Conservation (phyloP, 2,888 invertebrate genomes). For the Glaucopsyche alexis region DNA sequence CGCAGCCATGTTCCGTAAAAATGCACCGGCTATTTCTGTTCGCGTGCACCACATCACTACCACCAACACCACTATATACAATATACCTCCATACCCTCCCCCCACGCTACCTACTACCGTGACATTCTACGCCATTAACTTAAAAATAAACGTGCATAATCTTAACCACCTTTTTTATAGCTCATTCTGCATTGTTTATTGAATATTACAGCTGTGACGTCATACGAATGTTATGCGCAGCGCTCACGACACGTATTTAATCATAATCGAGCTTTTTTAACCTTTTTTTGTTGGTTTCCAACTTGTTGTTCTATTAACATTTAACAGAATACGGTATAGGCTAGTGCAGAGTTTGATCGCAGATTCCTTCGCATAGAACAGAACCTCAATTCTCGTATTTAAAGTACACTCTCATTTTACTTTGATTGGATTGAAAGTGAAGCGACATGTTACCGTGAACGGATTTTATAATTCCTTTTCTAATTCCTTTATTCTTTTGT, state of each 20-base stretch:
- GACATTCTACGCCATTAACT: constrained; percentile 22
- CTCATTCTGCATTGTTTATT: neutral
- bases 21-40: neutral
- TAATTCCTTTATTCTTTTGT: no score
- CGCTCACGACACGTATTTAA: neutral
- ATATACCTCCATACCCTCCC: no score
- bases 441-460: no score
- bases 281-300: no score
- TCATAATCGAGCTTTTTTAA: neutral
- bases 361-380: no score
- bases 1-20: constrained; percentile 6
- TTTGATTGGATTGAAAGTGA: no score
- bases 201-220: neutral
- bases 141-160: constrained; percentile 19
- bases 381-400: no score
- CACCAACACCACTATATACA: neutral
- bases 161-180: neutral
- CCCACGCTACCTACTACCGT: neutral
- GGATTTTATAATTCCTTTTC: no score
- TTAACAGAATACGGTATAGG: no score
- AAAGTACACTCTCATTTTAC: no score
- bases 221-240: neutral
- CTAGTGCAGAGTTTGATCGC: no score
- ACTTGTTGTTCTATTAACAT: no score
- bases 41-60: neutral